Evolutionary conservation across 2,888 invertebrate species (phyloP).

Genomic region (Uloborus plumipes): DNA sequence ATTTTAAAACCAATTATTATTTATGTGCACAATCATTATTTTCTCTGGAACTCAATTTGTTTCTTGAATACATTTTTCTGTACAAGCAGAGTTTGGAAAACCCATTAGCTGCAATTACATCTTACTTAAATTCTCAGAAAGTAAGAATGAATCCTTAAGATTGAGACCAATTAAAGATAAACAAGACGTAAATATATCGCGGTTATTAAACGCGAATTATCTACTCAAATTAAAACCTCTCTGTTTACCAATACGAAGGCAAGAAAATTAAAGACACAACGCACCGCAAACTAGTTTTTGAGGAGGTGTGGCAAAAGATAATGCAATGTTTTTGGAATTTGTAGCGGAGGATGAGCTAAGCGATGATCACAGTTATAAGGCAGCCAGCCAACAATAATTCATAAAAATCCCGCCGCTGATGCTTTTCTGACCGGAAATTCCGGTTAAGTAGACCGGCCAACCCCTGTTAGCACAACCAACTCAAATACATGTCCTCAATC

Average conservation of each 20-base stretch:
- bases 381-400: conserved; percentile 8
- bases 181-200: no score
- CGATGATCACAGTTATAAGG: conserved; percentile 15
- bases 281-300: neutral
- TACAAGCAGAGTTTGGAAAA: no score
- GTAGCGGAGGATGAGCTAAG: conserved; percentile 11
- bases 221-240: neutral
- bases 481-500: conserved; percentile 50
- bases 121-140: no score
- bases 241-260: neutral
- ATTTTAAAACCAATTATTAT: no score
- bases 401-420: conserved; percentile 12
- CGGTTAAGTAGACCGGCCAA: conserved; percentile 25
- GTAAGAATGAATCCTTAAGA: no score
- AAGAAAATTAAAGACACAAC: conserved; percentile 4
- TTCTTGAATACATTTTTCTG: no score
- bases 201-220: neutral
- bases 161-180: no score
- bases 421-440: conserved; percentile 32
- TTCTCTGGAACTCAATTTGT: no score
- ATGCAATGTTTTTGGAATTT: neutral
- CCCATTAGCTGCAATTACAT: no score
- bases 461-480: conserved; percentile 23
- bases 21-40: no score
- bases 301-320: conserved; percentile 8